Conservation (phyloP, 2,888 invertebrate species). For the Nomada goodeniana region DNA sequence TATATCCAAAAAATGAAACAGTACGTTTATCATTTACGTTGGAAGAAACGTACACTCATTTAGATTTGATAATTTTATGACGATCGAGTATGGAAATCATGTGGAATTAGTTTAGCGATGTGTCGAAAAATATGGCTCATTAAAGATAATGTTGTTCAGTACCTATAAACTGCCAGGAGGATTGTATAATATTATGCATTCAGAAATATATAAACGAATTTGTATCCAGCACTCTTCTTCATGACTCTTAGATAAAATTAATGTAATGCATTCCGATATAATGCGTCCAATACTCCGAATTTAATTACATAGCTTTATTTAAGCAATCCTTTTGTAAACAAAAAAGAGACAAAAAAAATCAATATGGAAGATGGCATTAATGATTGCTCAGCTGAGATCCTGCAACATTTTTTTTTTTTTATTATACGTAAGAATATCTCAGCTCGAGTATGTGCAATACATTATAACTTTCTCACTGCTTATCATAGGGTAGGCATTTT, state of each 20-base stretch:
- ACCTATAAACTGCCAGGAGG: slow-evolving; percentile 72
- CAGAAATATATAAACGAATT: slow-evolving; percentile 61
- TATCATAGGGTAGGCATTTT: slow-evolving; percentile 78
- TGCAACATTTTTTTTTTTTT: slow-evolving; percentile 76
- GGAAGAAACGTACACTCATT: slow-evolving; percentile 8
- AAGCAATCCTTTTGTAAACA: slow-evolving; percentile 72
- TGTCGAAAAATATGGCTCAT: slow-evolving; percentile 34
- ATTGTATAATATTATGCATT: slow-evolving; percentile 60
- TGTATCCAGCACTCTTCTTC: slow-evolving; percentile 77
- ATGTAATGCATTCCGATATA: slow-evolving; percentile 79
- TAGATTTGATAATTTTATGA: slow-evolving; percentile 14
- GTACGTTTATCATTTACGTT: slow-evolving; percentile 34
- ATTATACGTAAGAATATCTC: slow-evolving; percentile 75
- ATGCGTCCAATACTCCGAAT: slow-evolving; percentile 82
- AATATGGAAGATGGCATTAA: slow-evolving; percentile 60
- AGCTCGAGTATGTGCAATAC: slow-evolving; percentile 74
- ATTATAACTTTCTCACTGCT: slow-evolving; percentile 79
- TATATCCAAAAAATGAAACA: background rate
- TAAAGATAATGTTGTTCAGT: slow-evolving; percentile 53
- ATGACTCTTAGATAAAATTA: slow-evolving; percentile 74
- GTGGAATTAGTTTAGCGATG: slow-evolving; percentile 28
- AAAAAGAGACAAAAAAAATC: slow-evolving; percentile 41
- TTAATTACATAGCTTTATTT: slow-evolving; percentile 77
- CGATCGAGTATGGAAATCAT: background rate
- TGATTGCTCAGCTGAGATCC: slow-evolving; percentile 68